A percentile compares a stretch with the other conserved stretches of the same genome.
Conservation (phyloP, 1,140 invertebrate genomes). For the Nilaparvata lugens region DNA sequence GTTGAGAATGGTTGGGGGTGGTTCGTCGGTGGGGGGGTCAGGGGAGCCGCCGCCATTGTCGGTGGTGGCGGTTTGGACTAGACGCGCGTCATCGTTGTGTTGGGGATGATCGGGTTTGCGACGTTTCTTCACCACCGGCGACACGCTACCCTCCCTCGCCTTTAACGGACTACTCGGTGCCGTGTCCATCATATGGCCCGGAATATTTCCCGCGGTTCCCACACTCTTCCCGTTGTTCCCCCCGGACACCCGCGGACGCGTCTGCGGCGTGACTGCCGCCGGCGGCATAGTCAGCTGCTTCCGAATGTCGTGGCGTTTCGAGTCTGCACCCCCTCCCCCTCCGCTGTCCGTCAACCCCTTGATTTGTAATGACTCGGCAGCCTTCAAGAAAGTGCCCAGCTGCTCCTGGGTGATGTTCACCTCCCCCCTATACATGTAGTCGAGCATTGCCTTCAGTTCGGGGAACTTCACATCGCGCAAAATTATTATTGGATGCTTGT, state of each 20-base stretch:
- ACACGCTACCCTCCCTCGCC: slow-evolving; percentile 9
- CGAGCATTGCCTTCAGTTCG: slow-evolving; percentile 84
- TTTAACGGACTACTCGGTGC: neutral
- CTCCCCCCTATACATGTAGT: slow-evolving; percentile 91
- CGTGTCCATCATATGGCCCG: neutral
- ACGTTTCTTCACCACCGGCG: slow-evolving; percentile 1
- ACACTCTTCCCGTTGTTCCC: neutral
- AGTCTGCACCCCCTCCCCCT: neutral
- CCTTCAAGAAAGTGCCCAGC: slow-evolving; percentile 75
- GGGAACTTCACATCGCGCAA: slow-evolving; percentile 86
- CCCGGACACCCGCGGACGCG: neutral
- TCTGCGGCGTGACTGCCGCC: neutral
- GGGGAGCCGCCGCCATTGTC: neutral
- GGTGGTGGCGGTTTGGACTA: neutral
- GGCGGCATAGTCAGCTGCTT: neutral
- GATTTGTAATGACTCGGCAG: slow-evolving; percentile 84
- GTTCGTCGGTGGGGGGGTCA: neutral
- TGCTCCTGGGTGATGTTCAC: slow-evolving; percentile 90
- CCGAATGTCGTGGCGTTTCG: neutral
- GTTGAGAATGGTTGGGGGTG: neutral
- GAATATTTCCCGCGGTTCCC: neutral
- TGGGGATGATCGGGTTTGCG: neutral
- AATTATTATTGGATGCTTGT: slow-evolving; percentile 86
- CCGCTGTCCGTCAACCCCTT: slow-evolving; percentile 75
- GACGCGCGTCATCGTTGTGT: slow-evolving; percentile 5